Base-by-base conservation (phyloP, 2,888 invertebrate species). In the Osmoderma eremita region DNA sequence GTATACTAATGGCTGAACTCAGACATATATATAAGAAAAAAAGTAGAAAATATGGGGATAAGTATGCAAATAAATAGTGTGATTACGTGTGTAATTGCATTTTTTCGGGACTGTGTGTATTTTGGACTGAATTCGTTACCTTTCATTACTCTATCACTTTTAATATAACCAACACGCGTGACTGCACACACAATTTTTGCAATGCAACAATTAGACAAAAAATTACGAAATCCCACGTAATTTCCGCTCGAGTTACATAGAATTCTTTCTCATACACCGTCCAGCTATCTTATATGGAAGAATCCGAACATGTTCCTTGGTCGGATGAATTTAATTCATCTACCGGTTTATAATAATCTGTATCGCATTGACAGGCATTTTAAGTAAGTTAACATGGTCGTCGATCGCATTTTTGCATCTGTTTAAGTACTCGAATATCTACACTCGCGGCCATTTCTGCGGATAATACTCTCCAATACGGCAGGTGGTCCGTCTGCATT, bases 401-500 rank as follows among this genome's bases (percentile, higher is more conserved):
- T 38, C 50, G 64, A 65, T 65, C 58, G 22, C 45, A 69, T 68
- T 68, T 72, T 72, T 72, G 42, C 65, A 45, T 62, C 54, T 51
- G 67, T 53, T 63, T 51, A 63, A 63, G 63, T 53, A 63, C 53
- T 42, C 51, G 30, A n/a, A 15, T 48, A 36, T 61, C 58, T 61
- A 61, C 68, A 65, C 69, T 63, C 67, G 68, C 68, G 64, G 67
- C 68, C 69, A 69, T 69, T 67, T 67, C 67, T 62, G 62, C 62
- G 69, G 72, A 71, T 71, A 72, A 72, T 71, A 54, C 68, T 30
- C 50, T 36, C 30, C 62, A 20, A 50, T 69, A 58, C 65, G 69
- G 71, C 72, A 72, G 72, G 72, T 72, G 72, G 71, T 72, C 71
- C 69, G 65, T 66, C 68, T 65, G 68, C 70, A 69, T 68, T 68